Conservation (phyloP, 1,140 invertebrate genomes). For the Sycophila sp. region DNA sequence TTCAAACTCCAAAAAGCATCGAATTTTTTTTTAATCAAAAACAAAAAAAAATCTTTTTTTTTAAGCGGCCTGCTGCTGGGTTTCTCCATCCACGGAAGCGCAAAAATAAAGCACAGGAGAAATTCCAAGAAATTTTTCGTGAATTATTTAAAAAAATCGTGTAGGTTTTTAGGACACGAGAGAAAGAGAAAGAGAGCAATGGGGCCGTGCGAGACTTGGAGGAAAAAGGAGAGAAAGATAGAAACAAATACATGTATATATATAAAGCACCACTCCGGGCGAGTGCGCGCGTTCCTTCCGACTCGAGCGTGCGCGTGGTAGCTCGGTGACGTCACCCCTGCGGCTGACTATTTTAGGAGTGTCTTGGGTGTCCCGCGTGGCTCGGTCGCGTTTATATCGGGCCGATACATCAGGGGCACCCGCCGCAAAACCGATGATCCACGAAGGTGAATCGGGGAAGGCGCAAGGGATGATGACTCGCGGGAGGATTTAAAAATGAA, state of each 20-base stretch:
- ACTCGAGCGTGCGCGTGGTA: slow-evolving; percentile 42
- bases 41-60: no score
- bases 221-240: neutral
- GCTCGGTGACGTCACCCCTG: slow-evolving; percentile 55
- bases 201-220: neutral
- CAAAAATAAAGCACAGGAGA: no score
- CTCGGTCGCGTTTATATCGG: slow-evolving; percentile 15
- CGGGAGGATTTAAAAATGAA: slow-evolving; percentile 2
- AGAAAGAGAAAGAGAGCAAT: neutral
- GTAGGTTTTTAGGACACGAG: slow-evolving; percentile 2
- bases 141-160: slow-evolving; percentile 20
- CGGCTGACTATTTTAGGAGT: slow-evolving; percentile 60
- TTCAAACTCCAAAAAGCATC: no score
- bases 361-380: slow-evolving; percentile 44
- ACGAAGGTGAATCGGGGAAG: slow-evolving; percentile 22
- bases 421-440: neutral
- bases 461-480: neutral
- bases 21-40: no score
- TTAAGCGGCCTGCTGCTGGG: no score
- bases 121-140: slow-evolving; percentile 1
- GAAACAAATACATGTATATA: neutral
- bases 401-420: neutral
- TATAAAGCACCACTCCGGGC: neutral
- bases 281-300: neutral
- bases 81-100: no score